A percentile compares a stretch with the other conserved stretches of the same genome.
These are phyloP conservation scores for Cinclus cinclus DNA, from an alignment of 2,113 vertebrate genomes.

Conservation along the genomic window DNA sequence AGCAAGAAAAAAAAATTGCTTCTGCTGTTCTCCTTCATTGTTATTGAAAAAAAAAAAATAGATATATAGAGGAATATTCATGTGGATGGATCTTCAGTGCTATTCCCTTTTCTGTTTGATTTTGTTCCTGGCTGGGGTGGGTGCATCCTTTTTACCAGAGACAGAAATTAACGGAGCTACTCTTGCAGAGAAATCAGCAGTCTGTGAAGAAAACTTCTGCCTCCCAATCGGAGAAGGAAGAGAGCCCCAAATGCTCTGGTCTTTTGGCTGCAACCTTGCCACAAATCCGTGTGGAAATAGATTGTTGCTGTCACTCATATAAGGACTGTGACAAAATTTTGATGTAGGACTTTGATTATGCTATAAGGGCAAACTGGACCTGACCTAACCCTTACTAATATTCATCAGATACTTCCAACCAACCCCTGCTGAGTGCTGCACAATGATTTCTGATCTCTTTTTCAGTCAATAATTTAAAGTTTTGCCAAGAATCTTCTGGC, in stretches of 20 bases:
- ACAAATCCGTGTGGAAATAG: not conserved
- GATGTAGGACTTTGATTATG: not conserved
- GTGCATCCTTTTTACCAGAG: not conserved
- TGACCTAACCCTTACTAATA: not conserved
- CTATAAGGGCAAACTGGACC: not conserved
- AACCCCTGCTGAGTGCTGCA: not conserved
- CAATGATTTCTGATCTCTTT: not conserved
- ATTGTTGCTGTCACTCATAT: not conserved
- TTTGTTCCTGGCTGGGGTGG: not conserved
- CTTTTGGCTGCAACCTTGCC: not conserved
- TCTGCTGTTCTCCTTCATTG: not conserved
- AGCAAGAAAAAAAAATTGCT: not conserved
- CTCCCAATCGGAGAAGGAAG: not conserved
- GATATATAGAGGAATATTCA: not conserved
- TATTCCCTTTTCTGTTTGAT: conserved; percentile 11
- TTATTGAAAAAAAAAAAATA: not conserved
- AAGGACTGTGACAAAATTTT: not conserved
- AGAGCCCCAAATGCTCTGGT: not conserved
- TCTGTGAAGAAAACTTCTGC: conserved; percentile 14
- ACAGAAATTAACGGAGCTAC: conserved; percentile 36
- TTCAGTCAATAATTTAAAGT: not conserved
- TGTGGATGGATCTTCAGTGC: not conserved
- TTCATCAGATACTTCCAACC: not conserved
- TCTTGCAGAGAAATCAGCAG: conserved; percentile 33
- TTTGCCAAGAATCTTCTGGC: not conserved